Percentiles rank a stretch among this genome's conserved stretches.
These are phyloP conservation scores for Mycalesis mineus DNA, from an alignment of 2,888 invertebrate species.

Conservation along the genomic window DNA sequence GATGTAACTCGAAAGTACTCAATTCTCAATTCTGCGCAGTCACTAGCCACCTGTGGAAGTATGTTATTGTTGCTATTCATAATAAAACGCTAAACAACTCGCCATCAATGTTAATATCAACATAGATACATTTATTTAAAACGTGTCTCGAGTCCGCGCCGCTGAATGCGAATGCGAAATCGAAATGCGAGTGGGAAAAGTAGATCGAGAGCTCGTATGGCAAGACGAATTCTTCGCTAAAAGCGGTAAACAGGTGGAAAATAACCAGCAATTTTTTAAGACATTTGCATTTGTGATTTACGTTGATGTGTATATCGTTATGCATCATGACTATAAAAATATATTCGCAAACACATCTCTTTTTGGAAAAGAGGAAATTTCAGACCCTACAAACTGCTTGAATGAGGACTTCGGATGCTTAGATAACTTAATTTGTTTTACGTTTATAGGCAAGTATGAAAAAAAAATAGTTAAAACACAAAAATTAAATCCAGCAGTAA, in stretches of 20 bases:
- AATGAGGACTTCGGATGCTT: too few relatives aligned
- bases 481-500: too few relatives aligned
- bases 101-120: background rate
- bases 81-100: background rate
- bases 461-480: too few relatives aligned
- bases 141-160: slow-evolving; percentile 1
- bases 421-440: too few relatives aligned
- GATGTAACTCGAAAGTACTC: background rate
- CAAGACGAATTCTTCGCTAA: background rate
- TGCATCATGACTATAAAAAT: too few relatives aligned
- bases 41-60: background rate
- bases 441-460: too few relatives aligned
- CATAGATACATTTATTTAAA: background rate
- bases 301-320: background rate
- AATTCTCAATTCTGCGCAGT: background rate
- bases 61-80: background rate
- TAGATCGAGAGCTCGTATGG: background rate
- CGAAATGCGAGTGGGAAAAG: background rate
- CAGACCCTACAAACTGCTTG: too few relatives aligned
- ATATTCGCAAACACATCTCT: too few relatives aligned
- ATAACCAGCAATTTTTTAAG: background rate
- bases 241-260: slow-evolving; percentile 2
- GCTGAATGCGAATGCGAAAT: slow-evolving; percentile 8
- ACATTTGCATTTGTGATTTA: background rate
- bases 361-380: too few relatives aligned